phyloP scores from a whole-genome alignment of 2,113 vertebrate species.

The Gadus macrocephalus region DNA sequence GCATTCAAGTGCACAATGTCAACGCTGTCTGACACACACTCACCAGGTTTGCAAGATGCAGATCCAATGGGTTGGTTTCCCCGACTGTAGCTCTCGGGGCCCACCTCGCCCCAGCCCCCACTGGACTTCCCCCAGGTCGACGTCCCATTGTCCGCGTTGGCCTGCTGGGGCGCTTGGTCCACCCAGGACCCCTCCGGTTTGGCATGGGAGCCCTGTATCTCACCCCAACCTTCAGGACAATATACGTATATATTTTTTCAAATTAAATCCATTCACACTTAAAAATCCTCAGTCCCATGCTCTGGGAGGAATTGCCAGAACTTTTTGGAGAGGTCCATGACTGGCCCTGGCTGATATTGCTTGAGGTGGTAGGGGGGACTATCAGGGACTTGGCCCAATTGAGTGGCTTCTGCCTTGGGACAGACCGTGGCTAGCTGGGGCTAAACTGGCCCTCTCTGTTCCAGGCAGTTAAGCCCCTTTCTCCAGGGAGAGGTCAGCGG shows the following conservation, averaged over 20 bases:
- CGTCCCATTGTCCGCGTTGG: constrained; percentile 89
- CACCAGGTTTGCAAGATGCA: constrained; percentile 94
- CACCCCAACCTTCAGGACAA: constrained; percentile 82
- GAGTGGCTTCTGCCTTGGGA: constrained; percentile 34
- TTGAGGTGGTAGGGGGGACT: constrained; percentile 20
- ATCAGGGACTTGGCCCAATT: constrained; percentile 56
- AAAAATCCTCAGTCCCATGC: constrained; percentile 8
- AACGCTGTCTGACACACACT: neutral
- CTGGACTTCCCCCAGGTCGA: constrained; percentile 89
- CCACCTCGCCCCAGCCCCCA: constrained; percentile 83
- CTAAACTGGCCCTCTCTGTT: constrained; percentile 40
- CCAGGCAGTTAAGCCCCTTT: constrained; percentile 52
- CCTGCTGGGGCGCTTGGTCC: constrained; percentile 77
- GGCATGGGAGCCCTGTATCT: constrained; percentile 79
- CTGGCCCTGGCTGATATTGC: constrained; percentile 20
- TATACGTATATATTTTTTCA: too few relatives aligned
- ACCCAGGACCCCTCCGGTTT: constrained; percentile 90
- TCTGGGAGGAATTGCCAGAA: constrained; percentile 21
- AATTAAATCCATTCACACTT: too few relatives aligned
- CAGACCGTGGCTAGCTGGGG: constrained; percentile 5
- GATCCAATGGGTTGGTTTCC: constrained; percentile 77
- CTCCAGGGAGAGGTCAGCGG: constrained; percentile 49
- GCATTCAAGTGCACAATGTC: neutral
- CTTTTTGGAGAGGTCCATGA: constrained; percentile 26
- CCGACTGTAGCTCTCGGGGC: constrained; percentile 82